Percentiles rank a stretch among this genome's conserved stretches.
phyloP scores from a whole-genome alignment of 2,113 vertebrate genomes.

The Octodon degus region DNA sequence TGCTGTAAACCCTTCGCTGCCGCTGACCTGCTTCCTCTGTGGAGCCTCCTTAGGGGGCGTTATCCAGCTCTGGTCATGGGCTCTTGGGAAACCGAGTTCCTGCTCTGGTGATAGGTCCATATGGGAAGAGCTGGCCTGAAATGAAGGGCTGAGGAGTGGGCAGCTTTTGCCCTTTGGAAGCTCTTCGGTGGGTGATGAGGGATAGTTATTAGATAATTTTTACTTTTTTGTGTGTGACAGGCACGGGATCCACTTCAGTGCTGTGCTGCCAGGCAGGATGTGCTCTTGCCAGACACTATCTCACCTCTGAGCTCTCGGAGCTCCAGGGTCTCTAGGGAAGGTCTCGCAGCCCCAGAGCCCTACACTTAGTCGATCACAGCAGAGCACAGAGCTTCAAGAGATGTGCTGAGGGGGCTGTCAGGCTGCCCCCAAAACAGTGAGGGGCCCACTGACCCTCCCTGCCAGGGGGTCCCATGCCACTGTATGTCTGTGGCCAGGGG shows the following conservation, averaged over 20 bases:
- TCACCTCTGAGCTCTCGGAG: neutral
- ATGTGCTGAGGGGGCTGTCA: neutral
- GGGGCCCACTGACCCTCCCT: neutral
- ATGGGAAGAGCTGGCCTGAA: neutral
- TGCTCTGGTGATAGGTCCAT: neutral
- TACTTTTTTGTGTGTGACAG: neutral
- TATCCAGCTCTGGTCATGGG: neutral
- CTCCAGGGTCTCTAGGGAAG: neutral
- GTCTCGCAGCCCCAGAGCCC: neutral
- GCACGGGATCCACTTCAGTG: neutral
- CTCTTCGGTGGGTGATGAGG: neutral
- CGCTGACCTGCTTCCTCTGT: neutral
- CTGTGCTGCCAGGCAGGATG: neutral
- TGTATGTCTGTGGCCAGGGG: neutral
- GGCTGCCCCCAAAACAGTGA: accelerated
- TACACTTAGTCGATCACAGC: neutral
- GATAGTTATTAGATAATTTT: neutral
- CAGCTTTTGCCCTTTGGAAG: neutral
- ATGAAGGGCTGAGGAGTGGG: neutral
- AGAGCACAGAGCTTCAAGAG: neutral
- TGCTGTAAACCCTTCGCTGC: neutral
- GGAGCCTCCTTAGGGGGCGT: neutral
- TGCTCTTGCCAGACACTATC: neutral
- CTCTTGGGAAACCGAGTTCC: neutral
- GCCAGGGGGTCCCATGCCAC: neutral